Evolutionary conservation across 2,888 invertebrate genomes (phyloP).

Genomic region (Nineta flava): DNA sequence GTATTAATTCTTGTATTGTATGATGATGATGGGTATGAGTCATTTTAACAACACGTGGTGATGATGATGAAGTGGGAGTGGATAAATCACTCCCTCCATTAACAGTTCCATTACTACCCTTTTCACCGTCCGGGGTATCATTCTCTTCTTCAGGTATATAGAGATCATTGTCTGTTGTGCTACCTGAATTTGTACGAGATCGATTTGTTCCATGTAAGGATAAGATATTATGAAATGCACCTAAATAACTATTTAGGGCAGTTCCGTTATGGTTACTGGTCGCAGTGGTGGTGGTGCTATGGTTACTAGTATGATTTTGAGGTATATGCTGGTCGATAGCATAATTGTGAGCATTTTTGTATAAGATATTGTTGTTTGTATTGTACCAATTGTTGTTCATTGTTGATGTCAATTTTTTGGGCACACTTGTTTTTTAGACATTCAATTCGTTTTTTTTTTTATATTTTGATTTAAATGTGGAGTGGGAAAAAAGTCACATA

Average conservation of each 20-base stretch:
- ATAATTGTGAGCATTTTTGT: not conserved
- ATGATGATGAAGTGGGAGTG: not conserved
- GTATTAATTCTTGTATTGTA: conserved; percentile 60
- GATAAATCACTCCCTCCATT: not conserved
- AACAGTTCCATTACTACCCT: too few species aligned
- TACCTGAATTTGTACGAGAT: conserved; percentile 4
- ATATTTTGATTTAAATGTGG: too few species aligned
- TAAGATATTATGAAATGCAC: not conserved
- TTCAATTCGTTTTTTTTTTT: too few species aligned
- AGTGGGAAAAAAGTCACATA: too few species aligned
- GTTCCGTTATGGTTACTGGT: not conserved
- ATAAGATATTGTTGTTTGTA: not conserved
- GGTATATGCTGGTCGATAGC: not conserved
- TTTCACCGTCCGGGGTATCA: too few species aligned
- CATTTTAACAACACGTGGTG: conserved; percentile 5
- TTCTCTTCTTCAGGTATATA: not conserved
- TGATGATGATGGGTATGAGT: conserved; percentile 39
- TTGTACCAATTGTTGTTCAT: too few species aligned
- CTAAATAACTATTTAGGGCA: not conserved
- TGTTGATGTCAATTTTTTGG: too few species aligned
- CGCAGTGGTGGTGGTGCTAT: not conserved
- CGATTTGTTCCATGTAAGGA: not conserved
- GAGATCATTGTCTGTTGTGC: not conserved
- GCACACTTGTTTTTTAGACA: too few species aligned
- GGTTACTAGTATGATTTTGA: not conserved